These are phyloP conservation scores for Hetaerina americana DNA, from an alignment of 1,140 invertebrate genomes.

Conservation along the genomic window DNA sequence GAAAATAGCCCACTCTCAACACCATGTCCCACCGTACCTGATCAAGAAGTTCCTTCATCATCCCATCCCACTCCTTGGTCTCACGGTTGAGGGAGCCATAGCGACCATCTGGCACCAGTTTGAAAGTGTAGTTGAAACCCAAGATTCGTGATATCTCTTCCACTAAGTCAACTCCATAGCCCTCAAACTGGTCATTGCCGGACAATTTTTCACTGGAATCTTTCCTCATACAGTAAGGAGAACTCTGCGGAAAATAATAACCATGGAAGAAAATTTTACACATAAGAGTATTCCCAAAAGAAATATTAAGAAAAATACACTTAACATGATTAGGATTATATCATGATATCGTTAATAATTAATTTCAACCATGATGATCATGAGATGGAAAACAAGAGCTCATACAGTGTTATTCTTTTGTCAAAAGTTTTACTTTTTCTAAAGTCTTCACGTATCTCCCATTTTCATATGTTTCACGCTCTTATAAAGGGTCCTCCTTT, in stretches of 20 bases:
- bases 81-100: constrained; percentile 66
- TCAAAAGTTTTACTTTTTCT: too few species aligned
- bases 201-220: constrained; percentile 62
- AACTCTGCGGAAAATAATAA: constrained; percentile 46
- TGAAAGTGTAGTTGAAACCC: constrained; percentile 82
- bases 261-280: too few species aligned
- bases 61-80: constrained; percentile 84
- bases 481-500: too few species aligned
- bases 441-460: too few species aligned
- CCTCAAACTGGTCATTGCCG: constrained; percentile 80
- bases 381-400: too few species aligned
- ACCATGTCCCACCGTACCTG: constrained; percentile 34
- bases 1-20: too few species aligned
- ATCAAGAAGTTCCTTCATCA: constrained; percentile 82
- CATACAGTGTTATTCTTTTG: too few species aligned
- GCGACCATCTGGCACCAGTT: constrained; percentile 62
- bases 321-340: too few species aligned
- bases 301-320: constrained; percentile 14
- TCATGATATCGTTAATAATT: too few species aligned
- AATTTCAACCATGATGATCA: too few species aligned
- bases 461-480: too few species aligned
- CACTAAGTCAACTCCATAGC: constrained; percentile 75
- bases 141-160: constrained; percentile 75
- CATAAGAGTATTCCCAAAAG: too few species aligned
- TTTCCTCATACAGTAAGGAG: constrained; percentile 84